Percentiles rank a stretch among this genome's conserved stretches.
phyloP scores from a whole-genome alignment of 1,140 invertebrate species.

The Leptinotarsa undecemlineata region DNA sequence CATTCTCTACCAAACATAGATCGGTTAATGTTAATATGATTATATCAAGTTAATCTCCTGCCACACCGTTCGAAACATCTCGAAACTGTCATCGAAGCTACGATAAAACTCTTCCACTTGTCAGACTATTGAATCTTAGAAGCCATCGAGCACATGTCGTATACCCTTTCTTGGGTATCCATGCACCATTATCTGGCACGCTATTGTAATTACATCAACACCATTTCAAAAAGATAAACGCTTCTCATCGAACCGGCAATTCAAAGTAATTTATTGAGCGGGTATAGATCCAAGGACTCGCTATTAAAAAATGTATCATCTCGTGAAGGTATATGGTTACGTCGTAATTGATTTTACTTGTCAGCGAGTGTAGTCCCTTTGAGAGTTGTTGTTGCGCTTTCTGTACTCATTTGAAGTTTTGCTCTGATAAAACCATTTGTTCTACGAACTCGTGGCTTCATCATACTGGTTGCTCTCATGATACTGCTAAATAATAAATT shows the following conservation, averaged over 20 bases:
- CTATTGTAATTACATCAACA: slow-evolving; percentile 15
- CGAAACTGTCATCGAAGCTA: too few species aligned
- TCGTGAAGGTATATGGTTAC: background rate
- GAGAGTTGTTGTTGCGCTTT: too few species aligned
- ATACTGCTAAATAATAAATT: too few species aligned
- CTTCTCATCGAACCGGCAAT: slow-evolving; percentile 28
- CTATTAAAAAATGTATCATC: background rate
- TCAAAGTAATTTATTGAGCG: slow-evolving; percentile 26
- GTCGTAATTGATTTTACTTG: background rate
- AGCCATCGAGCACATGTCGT: background rate
- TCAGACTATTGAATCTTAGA: background rate
- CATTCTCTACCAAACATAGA: too few species aligned
- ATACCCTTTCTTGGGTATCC: background rate
- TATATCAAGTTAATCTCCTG: too few species aligned
- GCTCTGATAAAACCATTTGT: too few species aligned
- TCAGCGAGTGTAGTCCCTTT: background rate
- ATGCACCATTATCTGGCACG: background rate
- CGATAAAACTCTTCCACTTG: too few species aligned
- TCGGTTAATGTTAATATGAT: too few species aligned
- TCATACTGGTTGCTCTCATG: too few species aligned
- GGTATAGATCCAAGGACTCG: background rate
- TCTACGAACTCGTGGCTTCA: too few species aligned
- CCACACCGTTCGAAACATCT: too few species aligned
- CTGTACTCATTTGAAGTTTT: too few species aligned
- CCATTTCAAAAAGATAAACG: slow-evolving; percentile 24